Evolutionary conservation across 2,888 invertebrate genomes (phyloP), one percentile per base, ranked within the genome.

Genomic region (Eupithecia abbreviata): DNA sequence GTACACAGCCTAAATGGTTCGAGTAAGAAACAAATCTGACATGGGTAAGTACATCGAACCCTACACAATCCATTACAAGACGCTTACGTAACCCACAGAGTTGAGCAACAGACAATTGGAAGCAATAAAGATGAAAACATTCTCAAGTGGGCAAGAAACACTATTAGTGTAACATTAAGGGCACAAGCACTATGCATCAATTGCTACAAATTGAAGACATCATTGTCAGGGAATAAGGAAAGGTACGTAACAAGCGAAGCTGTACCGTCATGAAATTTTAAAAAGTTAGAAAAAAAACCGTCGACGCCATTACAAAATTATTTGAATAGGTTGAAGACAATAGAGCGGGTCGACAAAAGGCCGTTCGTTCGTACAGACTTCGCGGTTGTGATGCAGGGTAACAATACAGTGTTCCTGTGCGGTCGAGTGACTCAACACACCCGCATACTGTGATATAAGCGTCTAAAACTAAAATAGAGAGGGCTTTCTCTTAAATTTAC

Each of bases 61-160:
- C 87, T 82, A 85, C 87, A 87, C 85, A 87, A 86, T 84, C 87
- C 88, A 89, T 89, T 89, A 90, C 86, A 87, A 89, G 87, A 83
- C 86, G 89, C 87, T 91, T 91, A 92, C 91, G 92, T 89, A 90
- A 91, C 84, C 83, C 82, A 83, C 88, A 85, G 83, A 86, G 90
- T 91, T 90, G 90, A 90, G 90, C 90, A 91, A 92, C 90, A 90
- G 89, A 91, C 92, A 93, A 93, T 94, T 92, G 93, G 77, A 90
- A 84, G 88, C 90, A 91, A 93, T 93, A 90, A 91, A 92, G 89
- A 90, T 87, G 89, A 90, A 91, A 92, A 90, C 89, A 88, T 86
- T 88, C 85, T 88, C 89, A 90, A 91, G 90, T 90, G 89, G 89
- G 83, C 87, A 86, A 87, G 88, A 90, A 90, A 88, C 86, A 87